These are phyloP conservation scores for Rhopalosiphum nymphaeae DNA, from an alignment of 2,888 invertebrate genomes.

Conservation along the genomic window DNA sequence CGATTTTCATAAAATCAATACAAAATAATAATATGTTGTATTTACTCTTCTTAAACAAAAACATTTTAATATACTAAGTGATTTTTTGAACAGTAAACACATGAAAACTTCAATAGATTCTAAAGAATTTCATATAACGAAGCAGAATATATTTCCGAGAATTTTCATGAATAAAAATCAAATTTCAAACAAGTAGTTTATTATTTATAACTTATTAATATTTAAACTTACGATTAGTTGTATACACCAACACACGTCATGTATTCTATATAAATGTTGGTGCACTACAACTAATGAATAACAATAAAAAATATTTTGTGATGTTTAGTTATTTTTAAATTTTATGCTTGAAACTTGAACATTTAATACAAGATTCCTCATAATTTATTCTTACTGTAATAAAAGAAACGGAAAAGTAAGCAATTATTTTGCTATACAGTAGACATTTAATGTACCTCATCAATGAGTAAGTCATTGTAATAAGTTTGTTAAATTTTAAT, in stretches of 20 bases:
- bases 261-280: neutral
- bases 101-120: neutral
- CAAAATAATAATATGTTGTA: neutral
- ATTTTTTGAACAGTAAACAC: neutral
- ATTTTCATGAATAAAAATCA: neutral
- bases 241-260: neutral
- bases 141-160: neutral
- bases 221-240: neutral
- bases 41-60: neutral
- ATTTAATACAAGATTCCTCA: neutral
- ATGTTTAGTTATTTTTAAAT: neutral
- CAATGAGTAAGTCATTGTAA: no score
- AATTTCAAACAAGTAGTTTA: neutral
- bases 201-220: neutral
- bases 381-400: neutral
- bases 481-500: no score
- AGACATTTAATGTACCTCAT: no score
- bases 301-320: neutral
- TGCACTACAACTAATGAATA: neutral
- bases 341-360: neutral
- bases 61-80: neutral
- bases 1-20: neutral
- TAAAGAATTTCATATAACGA: neutral
- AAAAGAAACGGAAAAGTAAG: neutral
- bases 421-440: no score